Conservation (phyloP, 2,888 invertebrate species). For the Rhaphigaster nebulosa region DNA sequence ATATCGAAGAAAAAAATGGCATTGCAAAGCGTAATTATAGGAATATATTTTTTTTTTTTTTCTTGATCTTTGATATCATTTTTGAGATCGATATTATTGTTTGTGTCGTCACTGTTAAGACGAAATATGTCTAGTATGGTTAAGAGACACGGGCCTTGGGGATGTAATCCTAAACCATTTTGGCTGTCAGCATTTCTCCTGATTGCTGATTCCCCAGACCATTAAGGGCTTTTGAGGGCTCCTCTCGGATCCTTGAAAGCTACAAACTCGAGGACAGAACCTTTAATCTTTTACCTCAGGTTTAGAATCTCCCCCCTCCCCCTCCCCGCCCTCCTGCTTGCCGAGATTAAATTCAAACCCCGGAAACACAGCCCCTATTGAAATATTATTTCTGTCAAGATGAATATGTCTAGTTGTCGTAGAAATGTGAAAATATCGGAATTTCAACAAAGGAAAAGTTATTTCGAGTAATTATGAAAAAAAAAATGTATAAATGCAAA, state of each 20-base stretch:
- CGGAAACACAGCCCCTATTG: neutral
- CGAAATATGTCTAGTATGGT: neutral
- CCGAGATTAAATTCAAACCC: neutral
- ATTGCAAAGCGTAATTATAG: too few relatives aligned
- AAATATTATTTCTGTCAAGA: constrained; percentile 12
- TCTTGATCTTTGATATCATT: too few relatives aligned
- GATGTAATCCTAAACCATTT: constrained; percentile 22
- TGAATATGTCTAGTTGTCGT: neutral
- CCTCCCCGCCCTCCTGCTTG: neutral
- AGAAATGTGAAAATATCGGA: neutral
- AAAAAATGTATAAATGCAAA: too few relatives aligned
- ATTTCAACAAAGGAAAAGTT: too few relatives aligned
- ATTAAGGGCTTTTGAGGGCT: constrained; percentile 15
- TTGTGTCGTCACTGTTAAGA: neutral
- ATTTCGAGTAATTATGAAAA: too few relatives aligned
- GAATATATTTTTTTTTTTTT: too few relatives aligned
- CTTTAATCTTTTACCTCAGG: constrained; percentile 41
- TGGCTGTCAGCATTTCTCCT: constrained; percentile 20
- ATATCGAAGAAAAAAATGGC: too few relatives aligned
- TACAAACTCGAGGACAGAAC: constrained; percentile 26
- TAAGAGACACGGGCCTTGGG: neutral
- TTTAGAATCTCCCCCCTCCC: neutral
- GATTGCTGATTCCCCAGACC: constrained; percentile 30
- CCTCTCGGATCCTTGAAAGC: constrained; percentile 16
- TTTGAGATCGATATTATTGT: too few relatives aligned